phyloP scores from a whole-genome alignment of 1,140 invertebrate genomes.

The Euwallacea fornicatus region DNA sequence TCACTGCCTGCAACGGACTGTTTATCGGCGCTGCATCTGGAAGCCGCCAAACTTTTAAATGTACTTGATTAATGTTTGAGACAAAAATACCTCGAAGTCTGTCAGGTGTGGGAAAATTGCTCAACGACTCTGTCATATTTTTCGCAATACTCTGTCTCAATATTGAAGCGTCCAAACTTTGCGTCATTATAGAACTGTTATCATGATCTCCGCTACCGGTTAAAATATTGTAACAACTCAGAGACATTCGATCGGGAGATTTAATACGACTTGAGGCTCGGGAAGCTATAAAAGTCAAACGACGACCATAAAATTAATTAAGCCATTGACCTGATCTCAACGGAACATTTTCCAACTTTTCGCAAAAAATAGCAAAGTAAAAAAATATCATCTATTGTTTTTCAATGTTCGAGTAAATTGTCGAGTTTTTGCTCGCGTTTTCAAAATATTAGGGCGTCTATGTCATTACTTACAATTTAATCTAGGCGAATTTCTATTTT shows the following conservation, averaged over 20 bases:
- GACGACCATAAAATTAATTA: constrained; percentile 12
- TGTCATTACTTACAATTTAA: constrained; percentile 60
- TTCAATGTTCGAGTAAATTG: too few species aligned
- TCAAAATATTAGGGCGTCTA: too few species aligned
- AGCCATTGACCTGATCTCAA: background rate
- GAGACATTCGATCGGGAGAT: constrained; percentile 71
- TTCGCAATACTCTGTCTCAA: constrained; percentile 41
- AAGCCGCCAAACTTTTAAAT: constrained; percentile 14
- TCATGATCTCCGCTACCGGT: constrained; percentile 48
- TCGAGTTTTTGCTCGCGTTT: too few species aligned
- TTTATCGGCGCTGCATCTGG: constrained; percentile 52
- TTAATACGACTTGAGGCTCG: constrained; percentile 57
- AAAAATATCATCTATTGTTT: too few species aligned
- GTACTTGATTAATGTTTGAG: background rate
- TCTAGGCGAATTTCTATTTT: constrained; percentile 59
- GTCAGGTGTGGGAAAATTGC: constrained; percentile 7
- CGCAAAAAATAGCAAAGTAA: too few species aligned
- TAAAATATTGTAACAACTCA: constrained; percentile 63
- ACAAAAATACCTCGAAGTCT: constrained; percentile 9
- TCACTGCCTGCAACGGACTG: constrained; percentile 75
- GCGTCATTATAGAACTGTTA: constrained; percentile 60
- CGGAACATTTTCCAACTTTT: constrained; percentile 10
- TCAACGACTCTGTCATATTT: constrained; percentile 16
- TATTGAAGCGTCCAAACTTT: constrained; percentile 61
- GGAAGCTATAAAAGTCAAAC: constrained; percentile 50